Evolutionary conservation across 2,888 invertebrate genomes (phyloP), one percentile per base, ranked within the genome.

Genomic region (Notodonta ziczac): DNA sequence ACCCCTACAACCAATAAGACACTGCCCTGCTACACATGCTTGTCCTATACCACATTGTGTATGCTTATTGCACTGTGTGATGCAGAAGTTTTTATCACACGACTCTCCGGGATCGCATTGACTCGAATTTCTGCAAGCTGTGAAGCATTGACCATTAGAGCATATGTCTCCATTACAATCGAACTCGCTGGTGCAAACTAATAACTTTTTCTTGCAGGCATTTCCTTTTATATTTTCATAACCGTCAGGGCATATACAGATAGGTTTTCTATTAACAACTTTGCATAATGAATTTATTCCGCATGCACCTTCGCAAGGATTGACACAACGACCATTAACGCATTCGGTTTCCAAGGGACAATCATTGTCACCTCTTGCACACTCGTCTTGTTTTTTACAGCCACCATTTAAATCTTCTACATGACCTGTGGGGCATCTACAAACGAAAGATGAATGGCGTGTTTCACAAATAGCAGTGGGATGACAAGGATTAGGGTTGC

Each of bases 101-200:
- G 95, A 94, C 81, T 98, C 98, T 32, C 97, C 97, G 13, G 90
- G 84, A 5, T 97, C 96, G 83, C 98, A 98, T 80, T 98, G 98
- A 58, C 95, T 94, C 42, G 95, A 94, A 80, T 96, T 95, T 67
- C 96, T 95, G 77, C 98, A 98, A 32, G 97, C 97, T 14, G 96
- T 94, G 85, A 97, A 96, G 82, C 98, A 98, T 84, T 98, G 97
- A 9, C 97, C 97, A 76, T 97, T 96, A 52, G 96, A 95, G 85
- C 98, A 98, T 51, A 96, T 94, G 72, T 96, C 96, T 53, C 96
- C 96, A 51, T 95, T 95, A 77, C 98, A 98, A 65, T 98, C 97
- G 10, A 94, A 82, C 82, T 98, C 97, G 13, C 90, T 93, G 1
- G 82, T 79, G 76, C 98, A 98, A 56, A 94, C 90, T 13, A 95